Base-by-base conservation (phyloP, 2,888 invertebrate genomes). In the Encarsia formosa region DNA sequence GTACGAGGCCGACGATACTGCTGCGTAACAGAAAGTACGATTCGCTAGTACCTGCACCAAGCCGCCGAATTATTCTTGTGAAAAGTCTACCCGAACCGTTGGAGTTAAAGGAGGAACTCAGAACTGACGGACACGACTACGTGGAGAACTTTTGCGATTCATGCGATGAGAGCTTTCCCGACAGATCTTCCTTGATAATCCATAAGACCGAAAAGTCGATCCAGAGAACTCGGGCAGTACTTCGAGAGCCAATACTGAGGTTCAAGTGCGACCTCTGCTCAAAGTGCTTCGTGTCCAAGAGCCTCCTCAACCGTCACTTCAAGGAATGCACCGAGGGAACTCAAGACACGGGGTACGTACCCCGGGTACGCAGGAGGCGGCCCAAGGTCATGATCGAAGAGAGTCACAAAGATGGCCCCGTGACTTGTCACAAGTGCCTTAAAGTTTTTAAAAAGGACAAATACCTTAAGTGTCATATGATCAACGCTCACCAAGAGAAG, bases 171-270 rank as follows among this genome's bases (percentile, higher is more conserved):
- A 42, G 52, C 6, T 66, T 62, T 40, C 47, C 42, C 13, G 54
- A 59, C 8, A 45, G 59, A 1, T 56, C 59, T 6, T 20, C 47
- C 5, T 45, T 66, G 18, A 46, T 64, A 29, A 47, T 60, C 2
- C 65, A 69, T 37, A 60, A 55, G 47, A 66, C 64, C 9, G 65
- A 67, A 20, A 61, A 43, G 31, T 61, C 60, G 13, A 63, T 65
- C 29, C 44, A 58, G 2, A 52, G 60, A 15, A 61, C 60, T 1
- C 50, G 64, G 1, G 50, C 55, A 19, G 54, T 57, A 0, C 29
- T 62, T 6, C 57, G 55, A 5, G 58, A 56, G 6, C 49, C 56
- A 0, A 79, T 79, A 16, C 78, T 78, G 41, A 77, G 77, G 16
- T 67, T 66, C 52, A 58, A 50, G 24, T 72, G 71, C 22, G 26